Percentiles rank a stretch among this genome's conserved stretches.
Conservation (phyloP, 2,888 invertebrate species). For the Cephus nigrinus region DNA sequence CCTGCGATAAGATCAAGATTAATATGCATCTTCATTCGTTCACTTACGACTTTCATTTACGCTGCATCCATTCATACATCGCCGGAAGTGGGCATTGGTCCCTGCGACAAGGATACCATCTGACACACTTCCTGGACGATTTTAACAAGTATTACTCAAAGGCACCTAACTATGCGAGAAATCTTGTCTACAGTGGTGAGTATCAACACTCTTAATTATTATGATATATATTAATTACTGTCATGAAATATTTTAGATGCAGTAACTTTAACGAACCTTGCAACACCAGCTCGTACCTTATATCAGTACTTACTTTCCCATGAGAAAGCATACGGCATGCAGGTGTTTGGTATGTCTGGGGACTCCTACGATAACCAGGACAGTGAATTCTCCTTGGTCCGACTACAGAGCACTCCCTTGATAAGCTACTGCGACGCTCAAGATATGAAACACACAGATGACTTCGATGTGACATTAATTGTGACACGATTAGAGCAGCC, state of each 20-base stretch:
- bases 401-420: conserved; percentile 70
- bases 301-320: conserved; percentile 78
- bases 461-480: conserved; percentile 76
- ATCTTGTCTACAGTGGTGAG: conserved; percentile 77
- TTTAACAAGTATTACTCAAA: conserved; percentile 82
- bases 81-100: conserved; percentile 69
- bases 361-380: conserved; percentile 60
- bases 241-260: conserved; percentile 66
- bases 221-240: background rate
- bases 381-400: conserved; percentile 75
- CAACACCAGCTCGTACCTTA: conserved; percentile 74
- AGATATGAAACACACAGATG: conserved; percentile 72
- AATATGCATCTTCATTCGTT: conserved; percentile 82
- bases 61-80: conserved; percentile 76
- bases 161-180: conserved; percentile 81
- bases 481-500: conserved; percentile 71
- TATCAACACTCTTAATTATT: conserved; percentile 9
- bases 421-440: conserved; percentile 72
- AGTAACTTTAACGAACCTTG: conserved; percentile 70
- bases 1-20: conserved; percentile 77
- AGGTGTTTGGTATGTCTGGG: conserved; percentile 73
- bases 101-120: conserved; percentile 74
- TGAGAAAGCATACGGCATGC: conserved; percentile 76
- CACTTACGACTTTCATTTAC: conserved; percentile 81
- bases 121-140: conserved; percentile 79